Base-by-base conservation (phyloP, 2,797 vertebrate genomes). In the Remorina albescens region DNA sequence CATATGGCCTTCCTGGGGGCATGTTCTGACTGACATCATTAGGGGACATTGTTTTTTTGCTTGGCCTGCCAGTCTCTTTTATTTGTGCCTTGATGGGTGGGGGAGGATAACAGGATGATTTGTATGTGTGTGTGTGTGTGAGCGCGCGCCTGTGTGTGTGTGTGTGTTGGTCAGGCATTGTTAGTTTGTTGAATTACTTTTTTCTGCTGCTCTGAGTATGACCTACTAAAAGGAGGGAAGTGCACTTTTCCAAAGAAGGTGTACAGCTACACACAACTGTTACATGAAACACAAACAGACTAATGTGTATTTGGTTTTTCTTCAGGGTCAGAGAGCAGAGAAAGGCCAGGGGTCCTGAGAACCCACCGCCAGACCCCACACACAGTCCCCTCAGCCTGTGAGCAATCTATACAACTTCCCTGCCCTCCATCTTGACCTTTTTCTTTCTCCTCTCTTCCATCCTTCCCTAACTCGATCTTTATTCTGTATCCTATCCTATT, bases 301-400 rank as follows among this genome's bases (percentile, higher is more conserved):
- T 89, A 41, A 88, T 65, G 37, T 80, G 34, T 78, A 34, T 84
- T 70, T 92, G 51, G 32, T 93, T 94, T 89, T 55, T 81, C 87
- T 93, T 77, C 95, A 99, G 98, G 97, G 98, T 92, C 97, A 99
- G 96, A 98, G 97, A 99, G 96, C 98, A 98, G 98, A 99, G 94
- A 98, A 99, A 95, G 98, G 97, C 96, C 98, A 99, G 96, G 97
- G 98, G 96, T 98, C 98, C 95, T 99, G 98, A 99, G 96, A 96
- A 94, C 86, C 91, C 90, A 87, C 94, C 95, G 2, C 67, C 86
- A 82, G 90, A 83, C 80, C 84, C 92, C 60, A 59, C 89, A 94
- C 95, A 96, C 95, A 96, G 95, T 95, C 96, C 96, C 93, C 93
- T 98, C 95, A 96, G 96, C 96, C 96, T 98, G 97, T 98, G 96